Percentiles rank a stretch among this genome's conserved stretches.
phyloP scores from a whole-genome alignment of 1,140 invertebrate genomes.

The Plodia interpunctella region DNA sequence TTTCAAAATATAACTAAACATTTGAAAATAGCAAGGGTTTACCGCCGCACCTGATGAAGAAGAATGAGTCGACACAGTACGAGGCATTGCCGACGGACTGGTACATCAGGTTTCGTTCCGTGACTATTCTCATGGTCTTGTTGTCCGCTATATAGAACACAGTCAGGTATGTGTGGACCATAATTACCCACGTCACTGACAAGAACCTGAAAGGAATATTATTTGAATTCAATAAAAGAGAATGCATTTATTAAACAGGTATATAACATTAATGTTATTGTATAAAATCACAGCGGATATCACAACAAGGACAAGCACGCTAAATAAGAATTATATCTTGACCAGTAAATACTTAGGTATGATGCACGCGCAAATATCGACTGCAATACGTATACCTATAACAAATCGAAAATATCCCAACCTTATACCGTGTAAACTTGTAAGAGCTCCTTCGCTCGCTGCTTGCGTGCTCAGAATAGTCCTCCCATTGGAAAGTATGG shows the following conservation, averaged over 20 bases:
- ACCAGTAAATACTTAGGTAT: no score
- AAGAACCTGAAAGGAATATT: conserved; percentile 78
- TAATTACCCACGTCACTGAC: conserved; percentile 93
- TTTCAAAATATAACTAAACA: no score
- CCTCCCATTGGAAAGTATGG: conserved; percentile 74
- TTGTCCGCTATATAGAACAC: conserved; percentile 87
- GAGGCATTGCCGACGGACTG: conserved; percentile 92
- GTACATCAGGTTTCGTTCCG: conserved; percentile 88
- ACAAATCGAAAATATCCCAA: conserved; percentile 21
- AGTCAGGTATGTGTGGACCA: conserved; percentile 92
- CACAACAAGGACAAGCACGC: conserved; percentile 2
- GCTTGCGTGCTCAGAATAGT: conserved; percentile 66
- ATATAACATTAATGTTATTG: no score
- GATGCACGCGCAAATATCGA: no score
- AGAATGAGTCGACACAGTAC: conserved; percentile 95
- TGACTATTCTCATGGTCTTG: conserved; percentile 85
- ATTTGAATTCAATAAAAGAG: no score
- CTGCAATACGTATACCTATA: no score
- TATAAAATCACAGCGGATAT: no score
- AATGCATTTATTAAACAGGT: no score
- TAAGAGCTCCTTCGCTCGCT: conserved; percentile 80
- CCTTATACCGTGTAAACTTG: conserved; percentile 89
- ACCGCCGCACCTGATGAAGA: conserved; percentile 85
- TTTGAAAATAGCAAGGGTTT: no score
- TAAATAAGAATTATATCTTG: no score